A percentile compares a stretch with the other conserved stretches of the same genome.
Conservation (phyloP, 2,113 vertebrate genomes). For the Onychostruthus taczanowskii region DNA sequence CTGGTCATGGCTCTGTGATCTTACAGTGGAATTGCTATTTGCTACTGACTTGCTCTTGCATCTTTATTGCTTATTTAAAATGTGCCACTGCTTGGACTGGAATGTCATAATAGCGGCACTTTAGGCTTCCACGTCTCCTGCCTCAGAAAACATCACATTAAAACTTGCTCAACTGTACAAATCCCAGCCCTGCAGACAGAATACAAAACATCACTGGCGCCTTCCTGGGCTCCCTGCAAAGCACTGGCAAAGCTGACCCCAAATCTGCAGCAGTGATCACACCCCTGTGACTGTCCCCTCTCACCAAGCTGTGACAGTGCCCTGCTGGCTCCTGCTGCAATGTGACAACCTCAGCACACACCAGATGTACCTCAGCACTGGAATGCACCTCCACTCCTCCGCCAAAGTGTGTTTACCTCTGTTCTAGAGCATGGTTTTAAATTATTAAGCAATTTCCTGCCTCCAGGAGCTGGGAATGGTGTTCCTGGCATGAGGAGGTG, state of each 20-base stretch:
- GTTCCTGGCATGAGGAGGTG: not conserved
- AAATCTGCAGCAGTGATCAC: not conserved
- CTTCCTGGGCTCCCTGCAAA: slow-evolving; percentile 15
- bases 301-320: accelerated
- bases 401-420: not conserved
- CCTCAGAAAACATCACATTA: slow-evolving; percentile 31
- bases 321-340: not conserved
- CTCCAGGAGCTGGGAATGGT: not conserved
- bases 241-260: not conserved
- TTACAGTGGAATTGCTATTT: not conserved
- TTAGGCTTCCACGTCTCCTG: not conserved
- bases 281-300: not conserved
- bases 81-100: not conserved
- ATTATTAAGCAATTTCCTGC: not conserved
- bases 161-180: slow-evolving; percentile 52
- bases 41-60: not conserved
- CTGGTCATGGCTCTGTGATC: not conserved
- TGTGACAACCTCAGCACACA: not conserved
- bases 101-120: not conserved
- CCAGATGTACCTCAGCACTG: not conserved
- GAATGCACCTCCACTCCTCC: not conserved
- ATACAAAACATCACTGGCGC: not conserved
- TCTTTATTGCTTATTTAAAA: slow-evolving; percentile 50
- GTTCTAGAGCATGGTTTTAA: not conserved
- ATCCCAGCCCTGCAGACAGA: slow-evolving; percentile 1